Evolutionary conservation across 2,888 invertebrate genomes (phyloP).

Genomic region (Brachyptera risi): DNA sequence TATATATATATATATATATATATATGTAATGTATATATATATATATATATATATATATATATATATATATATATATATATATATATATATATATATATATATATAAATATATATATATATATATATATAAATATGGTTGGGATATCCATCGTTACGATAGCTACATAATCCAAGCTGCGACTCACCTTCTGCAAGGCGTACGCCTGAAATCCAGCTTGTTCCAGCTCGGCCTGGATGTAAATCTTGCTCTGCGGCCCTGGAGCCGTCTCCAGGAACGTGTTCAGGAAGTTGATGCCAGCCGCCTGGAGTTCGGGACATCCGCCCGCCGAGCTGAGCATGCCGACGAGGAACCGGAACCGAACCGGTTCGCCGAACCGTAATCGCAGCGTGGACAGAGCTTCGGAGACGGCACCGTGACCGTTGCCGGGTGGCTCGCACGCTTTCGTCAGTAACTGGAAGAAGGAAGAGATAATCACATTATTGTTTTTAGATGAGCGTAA

Average conservation of each 20-base stretch:
- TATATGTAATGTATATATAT: too few species aligned
- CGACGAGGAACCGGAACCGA: constrained; percentile 83
- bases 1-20: too few species aligned
- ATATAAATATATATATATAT: too few species aligned
- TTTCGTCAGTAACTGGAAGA: constrained; percentile 70
- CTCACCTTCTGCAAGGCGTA: constrained; percentile 48
- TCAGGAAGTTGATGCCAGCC: constrained; percentile 79
- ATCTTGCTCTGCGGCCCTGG: constrained; percentile 70
- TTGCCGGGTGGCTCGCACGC: constrained; percentile 70
- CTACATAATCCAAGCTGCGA: too few species aligned
- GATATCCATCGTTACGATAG: too few species aligned
- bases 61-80: too few species aligned
- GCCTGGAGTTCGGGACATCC: constrained; percentile 65
- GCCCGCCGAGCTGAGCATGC: constrained; percentile 78
- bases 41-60: too few species aligned
- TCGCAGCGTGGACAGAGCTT: constrained; percentile 83
- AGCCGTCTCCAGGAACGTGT: constrained; percentile 74
- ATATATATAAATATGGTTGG: too few species aligned
- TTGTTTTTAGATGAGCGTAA: too few species aligned
- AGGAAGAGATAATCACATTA: neutral
- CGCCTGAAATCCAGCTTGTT: constrained; percentile 73
- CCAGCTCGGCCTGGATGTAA: constrained; percentile 80
- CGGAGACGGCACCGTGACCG: constrained; percentile 83
- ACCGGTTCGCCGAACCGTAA: constrained; percentile 89
- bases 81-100: too few species aligned